These are phyloP conservation scores for Mayetiola destructor DNA, from an alignment of 2,888 invertebrate genomes.

Conservation along the genomic window DNA sequence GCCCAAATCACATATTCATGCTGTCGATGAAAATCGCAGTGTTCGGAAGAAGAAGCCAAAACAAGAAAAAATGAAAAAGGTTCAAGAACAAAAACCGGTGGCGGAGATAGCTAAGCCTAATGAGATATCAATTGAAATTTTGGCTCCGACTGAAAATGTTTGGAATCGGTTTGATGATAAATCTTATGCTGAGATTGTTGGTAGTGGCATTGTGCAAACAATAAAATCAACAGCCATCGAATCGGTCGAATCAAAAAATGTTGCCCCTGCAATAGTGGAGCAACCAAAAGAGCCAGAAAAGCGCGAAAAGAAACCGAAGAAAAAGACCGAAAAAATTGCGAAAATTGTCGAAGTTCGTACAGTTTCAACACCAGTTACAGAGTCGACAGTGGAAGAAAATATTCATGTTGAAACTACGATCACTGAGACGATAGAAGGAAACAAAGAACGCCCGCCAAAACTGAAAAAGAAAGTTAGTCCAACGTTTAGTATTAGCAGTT, in stretches of 20 bases:
- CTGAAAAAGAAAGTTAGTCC: background rate
- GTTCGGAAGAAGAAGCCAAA: background rate
- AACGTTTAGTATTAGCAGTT: background rate
- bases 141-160: constrained; percentile 27
- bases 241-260: background rate
- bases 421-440: background rate
- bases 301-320: background rate
- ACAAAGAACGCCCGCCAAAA: background rate
- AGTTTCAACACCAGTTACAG: background rate
- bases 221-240: background rate
- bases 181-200: constrained; percentile 55
- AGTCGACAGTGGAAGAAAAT: background rate
- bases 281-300: background rate
- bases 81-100: background rate
- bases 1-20: too few relatives aligned
- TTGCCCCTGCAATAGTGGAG: background rate
- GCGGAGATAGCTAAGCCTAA: background rate
- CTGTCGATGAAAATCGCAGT: too few relatives aligned
- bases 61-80: background rate
- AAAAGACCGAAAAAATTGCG: constrained; percentile 19
- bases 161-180: constrained; percentile 46
- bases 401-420: background rate
- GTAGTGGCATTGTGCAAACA: constrained; percentile 27
- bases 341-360: background rate
- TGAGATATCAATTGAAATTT: background rate